These are phyloP conservation scores for Ailurus styani DNA, from an alignment of 2,113 vertebrate species.

Conservation along the genomic window DNA sequence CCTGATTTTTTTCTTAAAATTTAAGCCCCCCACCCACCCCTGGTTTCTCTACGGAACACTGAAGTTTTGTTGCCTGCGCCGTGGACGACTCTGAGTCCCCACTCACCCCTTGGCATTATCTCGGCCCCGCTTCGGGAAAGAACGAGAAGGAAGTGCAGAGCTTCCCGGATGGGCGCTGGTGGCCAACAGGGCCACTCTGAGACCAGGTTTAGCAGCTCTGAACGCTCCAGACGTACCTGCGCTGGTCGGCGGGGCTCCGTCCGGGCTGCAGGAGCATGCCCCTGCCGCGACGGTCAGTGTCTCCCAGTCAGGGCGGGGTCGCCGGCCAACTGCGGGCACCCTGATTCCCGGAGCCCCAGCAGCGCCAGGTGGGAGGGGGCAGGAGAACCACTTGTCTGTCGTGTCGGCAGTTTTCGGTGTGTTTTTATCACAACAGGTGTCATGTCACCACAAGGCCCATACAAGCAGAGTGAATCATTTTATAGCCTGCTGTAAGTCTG, in stretches of 20 bases:
- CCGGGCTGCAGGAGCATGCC: background rate
- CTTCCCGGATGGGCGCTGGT: rapidly evolving
- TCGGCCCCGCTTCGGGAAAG: background rate
- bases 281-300: rapidly evolving
- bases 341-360: too few species aligned
- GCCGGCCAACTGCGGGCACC: background rate
- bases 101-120: background rate
- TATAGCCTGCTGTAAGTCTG: rapidly evolving
- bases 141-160: too few species aligned
- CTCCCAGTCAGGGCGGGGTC: background rate
- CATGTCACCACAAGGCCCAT: background rate
- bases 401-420: too few species aligned
- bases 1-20: background rate
- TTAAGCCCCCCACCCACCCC: background rate
- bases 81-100: background rate
- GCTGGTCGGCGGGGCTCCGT: too few species aligned
- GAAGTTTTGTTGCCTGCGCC: background rate
- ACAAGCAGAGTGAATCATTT: background rate
- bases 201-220: background rate
- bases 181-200: too few species aligned
- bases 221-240: background rate
- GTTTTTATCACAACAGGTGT: background rate
- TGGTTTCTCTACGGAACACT: background rate
- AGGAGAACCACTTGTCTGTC: background rate
- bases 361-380: background rate